Conservation (phyloP, 2,888 invertebrate genomes). For the Tenthredo amoena region DNA sequence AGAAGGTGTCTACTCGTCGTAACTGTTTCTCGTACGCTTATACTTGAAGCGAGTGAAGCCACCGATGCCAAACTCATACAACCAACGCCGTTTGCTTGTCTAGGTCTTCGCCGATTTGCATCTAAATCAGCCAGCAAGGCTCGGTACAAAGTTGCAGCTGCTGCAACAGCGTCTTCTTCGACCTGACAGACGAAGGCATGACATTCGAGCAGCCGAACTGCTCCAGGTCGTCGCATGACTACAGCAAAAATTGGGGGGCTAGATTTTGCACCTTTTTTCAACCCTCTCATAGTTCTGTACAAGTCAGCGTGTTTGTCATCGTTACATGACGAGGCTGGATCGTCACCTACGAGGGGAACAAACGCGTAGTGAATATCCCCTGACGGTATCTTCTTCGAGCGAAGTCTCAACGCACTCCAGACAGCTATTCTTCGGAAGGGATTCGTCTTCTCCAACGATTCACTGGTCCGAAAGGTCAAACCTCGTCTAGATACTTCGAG, state of each 20-base stretch:
- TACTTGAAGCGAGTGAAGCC: slow-evolving; percentile 72
- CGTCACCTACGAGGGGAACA: slow-evolving; percentile 83
- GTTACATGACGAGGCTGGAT: slow-evolving; percentile 84
- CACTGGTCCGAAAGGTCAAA: slow-evolving; percentile 72
- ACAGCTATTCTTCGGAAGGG: slow-evolving; percentile 95
- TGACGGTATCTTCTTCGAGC: slow-evolving; percentile 62
- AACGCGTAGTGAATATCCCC: slow-evolving; percentile 86
- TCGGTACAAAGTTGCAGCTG: slow-evolving; percentile 94
- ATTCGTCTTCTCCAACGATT: slow-evolving; percentile 80
- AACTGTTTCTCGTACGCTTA: slow-evolving; percentile 68
- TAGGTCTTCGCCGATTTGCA: slow-evolving; percentile 80
- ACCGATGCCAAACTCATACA: slow-evolving; percentile 85
- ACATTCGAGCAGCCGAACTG: slow-evolving; percentile 90
- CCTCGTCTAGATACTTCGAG: slow-evolving; percentile 75
- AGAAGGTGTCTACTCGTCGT: slow-evolving; percentile 71
- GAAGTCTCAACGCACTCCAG: slow-evolving; percentile 94
- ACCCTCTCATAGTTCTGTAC: slow-evolving; percentile 76
- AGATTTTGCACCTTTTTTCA: slow-evolving; percentile 75
- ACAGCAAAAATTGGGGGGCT: slow-evolving; percentile 94
- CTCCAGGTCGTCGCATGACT: slow-evolving; percentile 90
- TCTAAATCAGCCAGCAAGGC: slow-evolving; percentile 86
- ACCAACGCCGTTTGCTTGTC: slow-evolving; percentile 87
- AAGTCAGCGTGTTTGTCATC: slow-evolving; percentile 81
- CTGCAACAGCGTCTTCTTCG: slow-evolving; percentile 94
- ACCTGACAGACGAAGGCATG: slow-evolving; percentile 95